Conservation (phyloP, 1,140 invertebrate genomes). For the Cheumatopsyche charites region DNA sequence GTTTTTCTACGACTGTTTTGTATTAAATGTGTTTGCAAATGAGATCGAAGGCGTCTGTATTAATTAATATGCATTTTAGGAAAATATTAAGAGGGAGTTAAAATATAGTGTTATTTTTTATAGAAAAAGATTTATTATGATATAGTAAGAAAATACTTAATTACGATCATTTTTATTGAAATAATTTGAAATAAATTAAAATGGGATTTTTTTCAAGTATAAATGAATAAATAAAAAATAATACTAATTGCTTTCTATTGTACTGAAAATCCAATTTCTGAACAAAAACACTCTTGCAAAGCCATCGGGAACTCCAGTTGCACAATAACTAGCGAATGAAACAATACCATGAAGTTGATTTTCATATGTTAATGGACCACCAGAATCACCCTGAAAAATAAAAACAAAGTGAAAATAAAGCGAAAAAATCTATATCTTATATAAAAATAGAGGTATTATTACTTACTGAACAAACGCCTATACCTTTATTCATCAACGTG, state of each 20-base stretch:
- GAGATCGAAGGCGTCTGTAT: background rate
- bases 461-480: slow-evolving; percentile 18
- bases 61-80: background rate
- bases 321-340: background rate
- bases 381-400: slow-evolving; percentile 22
- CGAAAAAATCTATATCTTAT: background rate
- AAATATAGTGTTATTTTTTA: too few relatives aligned
- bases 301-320: background rate
- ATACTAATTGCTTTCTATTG: too few relatives aligned
- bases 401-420: background rate
- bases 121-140: too few relatives aligned
- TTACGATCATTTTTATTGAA: background rate
- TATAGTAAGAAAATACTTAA: background rate
- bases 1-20: background rate
- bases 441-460: background rate
- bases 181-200: background rate
- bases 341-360: slow-evolving; percentile 8
- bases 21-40: background rate
- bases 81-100: too few relatives aligned
- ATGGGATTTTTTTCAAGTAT: background rate
- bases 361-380: background rate
- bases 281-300: background rate
- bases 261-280: background rate
- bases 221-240: too few relatives aligned
- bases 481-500: background rate